Conservation (phyloP, 2,113 vertebrate genomes). For the Pseudorectes ferrugineus region DNA sequence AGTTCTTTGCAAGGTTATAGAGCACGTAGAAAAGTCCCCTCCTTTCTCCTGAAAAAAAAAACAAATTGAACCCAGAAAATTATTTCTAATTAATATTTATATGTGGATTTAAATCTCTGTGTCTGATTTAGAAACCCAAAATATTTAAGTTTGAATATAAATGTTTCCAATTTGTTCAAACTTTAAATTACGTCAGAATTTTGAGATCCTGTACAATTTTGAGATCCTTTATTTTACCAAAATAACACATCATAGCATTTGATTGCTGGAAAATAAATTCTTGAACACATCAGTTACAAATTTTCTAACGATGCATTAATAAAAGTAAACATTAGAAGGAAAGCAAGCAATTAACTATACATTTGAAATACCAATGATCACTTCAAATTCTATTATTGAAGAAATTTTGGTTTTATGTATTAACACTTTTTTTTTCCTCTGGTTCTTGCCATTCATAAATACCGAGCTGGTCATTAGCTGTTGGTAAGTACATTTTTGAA, state of each 20-base stretch:
- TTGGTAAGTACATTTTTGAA: not conserved
- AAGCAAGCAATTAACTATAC: not conserved
- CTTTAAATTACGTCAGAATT: not conserved
- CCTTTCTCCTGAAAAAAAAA: not conserved
- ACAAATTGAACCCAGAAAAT: not conserved
- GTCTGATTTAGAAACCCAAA: not conserved
- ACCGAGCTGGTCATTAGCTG: not conserved
- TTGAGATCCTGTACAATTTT: not conserved
- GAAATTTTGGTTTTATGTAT: not conserved
- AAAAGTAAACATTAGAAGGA: not conserved
- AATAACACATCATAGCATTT: not conserved
- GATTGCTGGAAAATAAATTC: not conserved
- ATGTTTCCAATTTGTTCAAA: not conserved
- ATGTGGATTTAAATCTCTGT: not conserved
- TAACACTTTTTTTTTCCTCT: not conserved
- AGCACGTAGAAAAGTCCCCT: not conserved
- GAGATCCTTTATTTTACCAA: not conserved
- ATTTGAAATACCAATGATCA: not conserved
- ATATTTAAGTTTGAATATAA: not conserved
- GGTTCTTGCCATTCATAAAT: not conserved
- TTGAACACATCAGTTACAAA: not conserved
- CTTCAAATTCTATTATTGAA: not conserved
- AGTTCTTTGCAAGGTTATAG: not conserved
- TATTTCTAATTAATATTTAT: not conserved
- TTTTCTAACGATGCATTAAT: not conserved